A percentile compares a stretch with the other conserved stretches of the same genome.
Conservation (phyloP, 2,797 vertebrate genomes). For the Aulostomus chinensis region DNA sequence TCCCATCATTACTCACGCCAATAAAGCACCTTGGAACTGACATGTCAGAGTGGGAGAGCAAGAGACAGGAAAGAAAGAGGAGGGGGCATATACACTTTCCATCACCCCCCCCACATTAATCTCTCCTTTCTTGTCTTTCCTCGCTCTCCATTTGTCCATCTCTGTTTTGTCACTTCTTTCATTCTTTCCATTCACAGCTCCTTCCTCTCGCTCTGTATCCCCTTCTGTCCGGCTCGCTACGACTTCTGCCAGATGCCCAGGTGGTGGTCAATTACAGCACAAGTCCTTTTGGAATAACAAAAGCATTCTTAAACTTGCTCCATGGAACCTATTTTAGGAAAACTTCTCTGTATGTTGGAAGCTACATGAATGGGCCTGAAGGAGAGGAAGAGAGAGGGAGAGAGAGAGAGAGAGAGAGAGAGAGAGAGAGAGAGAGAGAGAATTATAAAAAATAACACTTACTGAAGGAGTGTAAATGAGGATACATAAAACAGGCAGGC, state of each 20-base stretch:
- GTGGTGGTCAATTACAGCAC: constrained; percentile 75
- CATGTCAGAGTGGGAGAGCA: constrained; percentile 66
- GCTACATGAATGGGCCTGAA: constrained; percentile 56
- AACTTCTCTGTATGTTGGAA: constrained; percentile 53
- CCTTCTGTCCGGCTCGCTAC: constrained; percentile 31
- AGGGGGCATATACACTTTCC: constrained; percentile 55
- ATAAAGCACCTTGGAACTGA: constrained; percentile 79
- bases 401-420: not conserved
- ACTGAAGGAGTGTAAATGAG: constrained; percentile 38
- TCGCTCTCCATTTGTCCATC: constrained; percentile 49
- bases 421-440: constrained; percentile 2
- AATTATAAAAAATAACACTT: constrained; percentile 24
- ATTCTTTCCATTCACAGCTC: constrained; percentile 51
- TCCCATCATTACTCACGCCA: constrained; percentile 81
- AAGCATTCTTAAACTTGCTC: constrained; percentile 65
- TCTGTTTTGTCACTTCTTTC: constrained; percentile 58
- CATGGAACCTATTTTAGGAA: constrained; percentile 60
- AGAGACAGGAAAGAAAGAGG: constrained; percentile 41
- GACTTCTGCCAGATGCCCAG: constrained; percentile 75
- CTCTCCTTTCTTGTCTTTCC: constrained; percentile 56
- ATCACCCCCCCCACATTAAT: constrained; percentile 47
- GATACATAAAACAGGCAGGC: constrained; percentile 43
- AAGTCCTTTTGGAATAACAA: constrained; percentile 71
- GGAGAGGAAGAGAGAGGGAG: constrained; percentile 4
- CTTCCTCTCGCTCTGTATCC: constrained; percentile 45